A percentile compares a stretch with the other conserved stretches of the same genome.
These are phyloP conservation scores for Phlogophora meticulosa DNA, from an alignment of 2,888 invertebrate genomes.

Conservation along the genomic window DNA sequence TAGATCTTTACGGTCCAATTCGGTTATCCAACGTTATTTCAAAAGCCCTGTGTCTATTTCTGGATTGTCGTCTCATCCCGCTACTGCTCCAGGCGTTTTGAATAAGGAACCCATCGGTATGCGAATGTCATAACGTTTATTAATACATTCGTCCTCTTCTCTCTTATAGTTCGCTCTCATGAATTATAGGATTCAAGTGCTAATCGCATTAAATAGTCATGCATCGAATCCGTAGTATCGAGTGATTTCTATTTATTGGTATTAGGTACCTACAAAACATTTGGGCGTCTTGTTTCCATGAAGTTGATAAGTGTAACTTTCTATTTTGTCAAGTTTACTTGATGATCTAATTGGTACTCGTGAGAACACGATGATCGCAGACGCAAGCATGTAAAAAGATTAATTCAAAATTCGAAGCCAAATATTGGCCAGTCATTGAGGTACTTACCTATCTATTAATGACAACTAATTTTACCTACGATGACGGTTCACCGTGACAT, in stretches of 20 bases:
- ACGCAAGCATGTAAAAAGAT: background rate
- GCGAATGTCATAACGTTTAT: slow-evolving; percentile 55
- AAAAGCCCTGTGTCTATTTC: slow-evolving; percentile 54
- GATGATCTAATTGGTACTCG: background rate
- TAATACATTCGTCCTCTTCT: slow-evolving; percentile 52
- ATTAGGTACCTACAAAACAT: background rate
- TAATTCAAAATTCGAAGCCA: background rate
- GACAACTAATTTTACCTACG: slow-evolving; percentile 18
- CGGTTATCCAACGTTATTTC: slow-evolving; percentile 23
- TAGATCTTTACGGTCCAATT: slow-evolving; percentile 17
- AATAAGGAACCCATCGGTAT: slow-evolving; percentile 47
- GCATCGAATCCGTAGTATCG: background rate
- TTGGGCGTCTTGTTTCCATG: no score
- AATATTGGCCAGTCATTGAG: slow-evolving; percentile 16
- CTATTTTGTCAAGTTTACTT: background rate
- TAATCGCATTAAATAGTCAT: background rate
- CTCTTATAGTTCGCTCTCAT: slow-evolving; percentile 23
- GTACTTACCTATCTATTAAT: no score
- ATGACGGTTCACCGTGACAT: slow-evolving; percentile 23
- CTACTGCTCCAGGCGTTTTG: slow-evolving; percentile 42
- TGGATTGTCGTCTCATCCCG: slow-evolving; percentile 42
- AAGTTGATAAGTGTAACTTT: background rate
- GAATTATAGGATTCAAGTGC: slow-evolving; percentile 18
- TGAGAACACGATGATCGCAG: background rate
- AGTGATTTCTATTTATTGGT: background rate